These are phyloP conservation scores for Xestia ashworthii DNA, from an alignment of 2,888 invertebrate genomes.

Conservation along the genomic window DNA sequence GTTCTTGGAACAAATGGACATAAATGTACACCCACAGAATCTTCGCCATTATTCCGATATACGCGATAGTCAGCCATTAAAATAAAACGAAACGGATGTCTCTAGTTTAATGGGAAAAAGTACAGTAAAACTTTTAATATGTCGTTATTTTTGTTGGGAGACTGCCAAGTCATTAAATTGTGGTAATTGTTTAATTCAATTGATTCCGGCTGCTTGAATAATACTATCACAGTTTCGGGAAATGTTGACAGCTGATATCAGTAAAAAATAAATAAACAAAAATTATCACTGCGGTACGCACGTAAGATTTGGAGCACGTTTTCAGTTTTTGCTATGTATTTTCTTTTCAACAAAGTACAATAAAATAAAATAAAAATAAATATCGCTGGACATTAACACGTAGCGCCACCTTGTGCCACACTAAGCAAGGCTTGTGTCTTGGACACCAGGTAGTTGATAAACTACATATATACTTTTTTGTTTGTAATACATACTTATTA, in stretches of 20 bases:
- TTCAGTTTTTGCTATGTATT: background rate
- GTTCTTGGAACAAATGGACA: conserved; percentile 38
- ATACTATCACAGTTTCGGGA: background rate
- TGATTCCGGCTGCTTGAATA: background rate
- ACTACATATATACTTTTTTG: too few relatives aligned
- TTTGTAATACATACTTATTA: too few relatives aligned
- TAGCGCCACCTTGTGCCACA: too few relatives aligned
- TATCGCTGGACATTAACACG: too few relatives aligned
- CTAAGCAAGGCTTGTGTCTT: too few relatives aligned
- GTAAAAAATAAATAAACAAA: background rate
- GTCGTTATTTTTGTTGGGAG: conserved; percentile 34
- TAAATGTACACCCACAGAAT: conserved; percentile 48
- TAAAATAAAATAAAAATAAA: too few relatives aligned
- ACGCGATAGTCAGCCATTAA: conserved; percentile 7
- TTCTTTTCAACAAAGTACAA: background rate
- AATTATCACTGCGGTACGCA: background rate
- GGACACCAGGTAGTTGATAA: too few relatives aligned
- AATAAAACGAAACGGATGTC: conserved; percentile 39
- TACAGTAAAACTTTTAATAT: conserved; percentile 36
- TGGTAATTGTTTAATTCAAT: conserved; percentile 38
- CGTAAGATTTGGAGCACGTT: background rate
- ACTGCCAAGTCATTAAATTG: conserved; percentile 32
- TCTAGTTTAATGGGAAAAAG: conserved; percentile 41
- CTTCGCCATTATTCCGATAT: conserved; percentile 10
- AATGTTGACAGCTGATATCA: background rate